These are phyloP conservation scores for Heliocidaris erythrogramma DNA, from an alignment of 35 echinoderm and acorn worm genomes.

Conservation along the genomic window DNA sequence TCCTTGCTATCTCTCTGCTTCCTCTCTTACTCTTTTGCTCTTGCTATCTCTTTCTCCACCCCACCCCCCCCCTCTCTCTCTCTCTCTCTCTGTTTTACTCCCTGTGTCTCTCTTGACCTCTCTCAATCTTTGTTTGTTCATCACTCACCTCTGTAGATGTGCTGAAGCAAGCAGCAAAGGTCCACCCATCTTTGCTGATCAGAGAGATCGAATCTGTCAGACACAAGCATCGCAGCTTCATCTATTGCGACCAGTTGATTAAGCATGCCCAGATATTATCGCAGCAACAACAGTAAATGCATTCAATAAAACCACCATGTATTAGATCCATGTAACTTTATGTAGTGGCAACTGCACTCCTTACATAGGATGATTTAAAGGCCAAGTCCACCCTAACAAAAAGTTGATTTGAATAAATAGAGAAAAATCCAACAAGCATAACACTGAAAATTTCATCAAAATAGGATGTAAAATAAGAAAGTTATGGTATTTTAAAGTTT, in stretches of 20 bases:
- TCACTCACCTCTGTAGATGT: constrained; percentile 59
- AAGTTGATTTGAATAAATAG: no score
- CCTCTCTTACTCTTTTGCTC: not conserved
- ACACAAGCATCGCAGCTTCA: constrained; percentile 86
- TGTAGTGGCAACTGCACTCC: not conserved
- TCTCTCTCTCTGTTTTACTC: not conserved
- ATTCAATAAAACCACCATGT: not conserved
- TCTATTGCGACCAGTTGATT: constrained; percentile 84
- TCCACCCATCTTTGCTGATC: constrained; percentile 73
- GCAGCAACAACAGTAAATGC: not conserved
- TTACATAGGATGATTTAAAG: not conserved
- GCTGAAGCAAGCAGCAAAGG: constrained; percentile 78
- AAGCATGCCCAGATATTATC: constrained; percentile 55
- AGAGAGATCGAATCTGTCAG: constrained; percentile 75
- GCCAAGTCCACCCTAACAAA: no score
- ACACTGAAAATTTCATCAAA: no score
- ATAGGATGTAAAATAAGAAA: no score
- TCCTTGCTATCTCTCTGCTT: no score
- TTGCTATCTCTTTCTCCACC: no score
- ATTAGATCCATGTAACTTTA: not conserved
- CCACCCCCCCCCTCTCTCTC: no score
- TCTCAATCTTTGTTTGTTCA: not conserved
- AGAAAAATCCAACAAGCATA: no score
- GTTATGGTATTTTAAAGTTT: no score
- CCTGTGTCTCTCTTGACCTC: not conserved